phyloP scores from a whole-genome alignment of 37 sponge, comb jelly and placozoan species.

The Corticium candelabrum region DNA sequence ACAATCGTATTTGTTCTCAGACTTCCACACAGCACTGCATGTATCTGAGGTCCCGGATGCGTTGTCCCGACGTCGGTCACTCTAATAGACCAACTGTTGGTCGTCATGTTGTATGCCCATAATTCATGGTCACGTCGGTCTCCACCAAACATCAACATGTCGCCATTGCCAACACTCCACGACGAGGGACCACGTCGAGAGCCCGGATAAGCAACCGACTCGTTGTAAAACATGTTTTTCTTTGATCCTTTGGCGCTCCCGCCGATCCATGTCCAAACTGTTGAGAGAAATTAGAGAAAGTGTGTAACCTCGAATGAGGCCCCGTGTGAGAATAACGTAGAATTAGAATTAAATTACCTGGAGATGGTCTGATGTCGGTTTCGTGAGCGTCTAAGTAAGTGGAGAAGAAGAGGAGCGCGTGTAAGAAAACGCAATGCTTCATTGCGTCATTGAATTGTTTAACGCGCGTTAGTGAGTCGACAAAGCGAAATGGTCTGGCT shows the following conservation, averaged over 20 bases:
- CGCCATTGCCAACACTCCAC: background rate
- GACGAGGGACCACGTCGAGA: background rate
- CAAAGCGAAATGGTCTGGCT: background rate
- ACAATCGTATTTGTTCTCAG: background rate
- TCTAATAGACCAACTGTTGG: background rate
- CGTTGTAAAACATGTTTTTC: too few relatives aligned
- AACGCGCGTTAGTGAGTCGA: background rate
- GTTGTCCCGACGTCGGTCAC: background rate
- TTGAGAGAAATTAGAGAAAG: too few relatives aligned
- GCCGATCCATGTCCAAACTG: too few relatives aligned
- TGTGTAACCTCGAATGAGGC: too few relatives aligned
- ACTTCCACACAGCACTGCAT: background rate
- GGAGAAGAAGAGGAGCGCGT: background rate
- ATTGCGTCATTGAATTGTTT: background rate
- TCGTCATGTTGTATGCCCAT: background rate
- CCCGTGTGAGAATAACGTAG: too few relatives aligned
- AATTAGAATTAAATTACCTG: too few relatives aligned
- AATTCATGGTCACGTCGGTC: background rate
- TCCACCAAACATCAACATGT: background rate
- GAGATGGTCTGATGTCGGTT: too few relatives aligned
- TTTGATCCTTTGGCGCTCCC: background rate
- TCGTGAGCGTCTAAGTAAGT: background rate
- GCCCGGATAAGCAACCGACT: background rate
- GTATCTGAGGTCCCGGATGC: background rate
- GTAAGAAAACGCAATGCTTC: background rate